Percentiles rank a stretch among this genome's conserved stretches.
Evolutionary conservation across 2,113 vertebrate genomes (phyloP).

Genomic region (Axis porcinus): DNA sequence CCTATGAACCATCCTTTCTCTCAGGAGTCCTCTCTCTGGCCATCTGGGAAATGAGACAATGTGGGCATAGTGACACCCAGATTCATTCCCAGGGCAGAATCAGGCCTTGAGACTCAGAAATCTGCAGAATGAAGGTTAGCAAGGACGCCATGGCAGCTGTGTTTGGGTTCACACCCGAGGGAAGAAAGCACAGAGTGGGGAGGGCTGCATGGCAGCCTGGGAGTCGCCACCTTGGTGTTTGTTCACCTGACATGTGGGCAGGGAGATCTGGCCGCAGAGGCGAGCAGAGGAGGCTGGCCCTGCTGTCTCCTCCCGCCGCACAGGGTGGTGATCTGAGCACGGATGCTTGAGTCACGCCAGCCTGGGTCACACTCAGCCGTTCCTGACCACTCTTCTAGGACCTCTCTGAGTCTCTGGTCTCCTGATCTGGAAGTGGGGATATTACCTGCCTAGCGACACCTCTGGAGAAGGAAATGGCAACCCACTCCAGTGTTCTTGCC

Average conservation of each 20-base stretch:
- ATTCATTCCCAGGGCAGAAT: background rate
- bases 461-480: background rate
- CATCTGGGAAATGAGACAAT: background rate
- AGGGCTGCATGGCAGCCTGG: background rate
- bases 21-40: background rate
- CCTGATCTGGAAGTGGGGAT: background rate
- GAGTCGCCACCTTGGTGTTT: background rate
- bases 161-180: background rate
- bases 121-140: background rate
- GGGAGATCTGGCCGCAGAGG: accelerated
- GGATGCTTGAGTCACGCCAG: background rate
- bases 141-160: background rate
- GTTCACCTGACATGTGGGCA: background rate
- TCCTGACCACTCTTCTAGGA: background rate
- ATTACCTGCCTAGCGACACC: background rate
- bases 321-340: background rate
- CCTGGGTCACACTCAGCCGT: background rate
- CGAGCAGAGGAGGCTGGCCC: background rate
- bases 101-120: background rate
- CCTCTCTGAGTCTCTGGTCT: background rate
- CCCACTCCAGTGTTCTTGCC: background rate
- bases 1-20: background rate
- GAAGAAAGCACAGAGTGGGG: background rate
- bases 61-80: background rate
- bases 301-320: accelerated